A percentile compares a stretch with the other conserved stretches of the same genome.
Conservation (phyloP, 2,888 invertebrate genomes). For the Habroteleia sp. region DNA sequence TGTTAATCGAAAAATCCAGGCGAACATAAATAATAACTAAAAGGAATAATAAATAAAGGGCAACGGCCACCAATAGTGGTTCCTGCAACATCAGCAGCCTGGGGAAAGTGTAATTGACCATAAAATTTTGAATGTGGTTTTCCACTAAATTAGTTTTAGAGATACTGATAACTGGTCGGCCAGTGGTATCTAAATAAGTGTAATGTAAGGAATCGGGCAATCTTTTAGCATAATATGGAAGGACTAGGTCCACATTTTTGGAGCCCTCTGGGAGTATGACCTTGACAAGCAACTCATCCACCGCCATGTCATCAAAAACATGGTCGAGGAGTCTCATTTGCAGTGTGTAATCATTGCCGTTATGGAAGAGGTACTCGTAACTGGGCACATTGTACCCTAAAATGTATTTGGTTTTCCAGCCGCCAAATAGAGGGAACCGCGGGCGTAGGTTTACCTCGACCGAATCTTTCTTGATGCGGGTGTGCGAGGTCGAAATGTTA, state of each 20-base stretch:
- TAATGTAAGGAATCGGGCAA: conserved; percentile 89
- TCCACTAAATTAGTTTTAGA: conserved; percentile 94
- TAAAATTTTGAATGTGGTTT: conserved; percentile 97
- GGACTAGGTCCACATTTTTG: conserved; percentile 88
- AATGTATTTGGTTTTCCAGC: conserved; percentile 98
- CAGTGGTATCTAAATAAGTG: conserved; percentile 97
- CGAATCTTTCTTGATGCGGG: conserved; percentile 92
- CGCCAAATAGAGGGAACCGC: conserved; percentile 98
- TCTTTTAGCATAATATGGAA: conserved; percentile 91
- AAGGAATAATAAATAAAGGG: conserved; percentile 94
- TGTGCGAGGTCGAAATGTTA: conserved; percentile 98
- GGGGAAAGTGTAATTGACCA: conserved; percentile 93
- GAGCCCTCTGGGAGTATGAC: conserved; percentile 97
- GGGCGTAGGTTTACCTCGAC: conserved; percentile 98
- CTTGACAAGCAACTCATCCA: conserved; percentile 93
- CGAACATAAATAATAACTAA: conserved; percentile 96
- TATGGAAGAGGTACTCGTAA: conserved; percentile 95
- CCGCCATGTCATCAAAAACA: conserved; percentile 97
- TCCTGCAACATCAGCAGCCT: conserved; percentile 94
- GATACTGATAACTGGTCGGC: conserved; percentile 93
- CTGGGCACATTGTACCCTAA: conserved; percentile 98
- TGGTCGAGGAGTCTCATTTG: conserved; percentile 98
- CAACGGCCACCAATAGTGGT: conserved; percentile 93
- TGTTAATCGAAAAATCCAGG: conserved; percentile 96
- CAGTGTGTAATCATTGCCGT: conserved; percentile 89